Evolutionary conservation across 2,113 vertebrate species (phyloP).

Genomic region (Microtus ochrogaster): DNA sequence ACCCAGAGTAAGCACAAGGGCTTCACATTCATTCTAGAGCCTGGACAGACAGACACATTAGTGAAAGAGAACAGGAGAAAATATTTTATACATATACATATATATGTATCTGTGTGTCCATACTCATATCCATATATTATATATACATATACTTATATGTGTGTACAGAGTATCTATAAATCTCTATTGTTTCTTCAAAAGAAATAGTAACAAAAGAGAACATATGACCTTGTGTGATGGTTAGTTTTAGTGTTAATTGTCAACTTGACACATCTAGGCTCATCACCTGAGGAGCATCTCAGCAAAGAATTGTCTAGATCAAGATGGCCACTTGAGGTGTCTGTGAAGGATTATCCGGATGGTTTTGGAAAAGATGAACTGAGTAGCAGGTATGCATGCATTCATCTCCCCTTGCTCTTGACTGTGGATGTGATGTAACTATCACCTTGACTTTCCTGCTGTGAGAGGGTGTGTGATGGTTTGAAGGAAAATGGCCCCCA

Average conservation of each 20-base stretch:
- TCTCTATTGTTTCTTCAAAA: not conserved
- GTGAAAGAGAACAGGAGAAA: not conserved
- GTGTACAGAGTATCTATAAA: not conserved
- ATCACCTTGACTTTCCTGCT: not conserved
- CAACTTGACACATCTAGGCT: not conserved
- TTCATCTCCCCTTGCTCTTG: too few species aligned
- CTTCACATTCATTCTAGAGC: not conserved
- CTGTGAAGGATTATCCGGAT: not conserved
- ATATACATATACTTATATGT: not conserved
- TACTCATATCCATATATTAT: not conserved
- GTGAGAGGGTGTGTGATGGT: not conserved
- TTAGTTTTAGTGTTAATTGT: not conserved
- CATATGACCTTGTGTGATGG: not conserved
- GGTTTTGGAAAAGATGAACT: not conserved
- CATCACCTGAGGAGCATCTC: not conserved
- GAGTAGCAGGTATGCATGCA: not conserved
- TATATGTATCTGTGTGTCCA: not conserved
- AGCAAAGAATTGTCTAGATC: not conserved
- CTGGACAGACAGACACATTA: not conserved
- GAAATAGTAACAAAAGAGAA: not conserved
- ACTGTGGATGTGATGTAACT: not conserved
- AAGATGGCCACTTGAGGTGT: not conserved
- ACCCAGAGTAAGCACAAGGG: accelerated
- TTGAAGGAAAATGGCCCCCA: not conserved
- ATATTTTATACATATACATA: not conserved